A percentile compares a stretch with the other conserved stretches of the same genome.
phyloP scores from a whole-genome alignment of 1,140 invertebrate genomes.

The Galendromus occidentalis region DNA sequence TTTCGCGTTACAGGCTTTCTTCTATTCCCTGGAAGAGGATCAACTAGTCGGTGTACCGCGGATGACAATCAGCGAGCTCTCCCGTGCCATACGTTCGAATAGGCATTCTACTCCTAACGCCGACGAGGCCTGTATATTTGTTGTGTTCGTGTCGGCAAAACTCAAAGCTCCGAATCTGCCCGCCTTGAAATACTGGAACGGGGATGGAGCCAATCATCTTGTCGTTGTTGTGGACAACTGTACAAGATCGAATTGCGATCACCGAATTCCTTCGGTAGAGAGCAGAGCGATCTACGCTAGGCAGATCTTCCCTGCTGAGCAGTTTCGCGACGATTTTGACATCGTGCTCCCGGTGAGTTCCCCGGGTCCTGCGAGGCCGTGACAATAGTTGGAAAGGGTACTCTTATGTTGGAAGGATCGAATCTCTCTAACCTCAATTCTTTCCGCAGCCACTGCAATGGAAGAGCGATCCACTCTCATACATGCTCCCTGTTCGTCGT shows the following conservation, averaged over 20 bases:
- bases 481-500: too few relatives aligned
- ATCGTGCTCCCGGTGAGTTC: background rate
- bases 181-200: background rate
- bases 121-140: background rate
- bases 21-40: background rate
- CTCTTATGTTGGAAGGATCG: too few relatives aligned
- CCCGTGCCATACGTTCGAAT: background rate
- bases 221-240: constrained; percentile 2
- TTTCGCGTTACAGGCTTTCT: background rate
- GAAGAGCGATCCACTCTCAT: too few relatives aligned
- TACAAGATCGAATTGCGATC: background rate
- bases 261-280: too few relatives aligned
- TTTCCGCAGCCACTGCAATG: too few relatives aligned
- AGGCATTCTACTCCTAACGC: background rate
- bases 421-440: too few relatives aligned
- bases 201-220: background rate
- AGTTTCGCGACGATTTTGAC: background rate
- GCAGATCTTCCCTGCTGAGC: background rate
- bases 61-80: background rate
- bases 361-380: too few relatives aligned
- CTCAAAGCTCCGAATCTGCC: background rate
- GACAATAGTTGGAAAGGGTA: too few relatives aligned
- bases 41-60: background rate
- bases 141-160: background rate
- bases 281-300: background rate